Conservation (phyloP, 2,797 vertebrate genomes). For the Gastrophryne carolinensis region DNA sequence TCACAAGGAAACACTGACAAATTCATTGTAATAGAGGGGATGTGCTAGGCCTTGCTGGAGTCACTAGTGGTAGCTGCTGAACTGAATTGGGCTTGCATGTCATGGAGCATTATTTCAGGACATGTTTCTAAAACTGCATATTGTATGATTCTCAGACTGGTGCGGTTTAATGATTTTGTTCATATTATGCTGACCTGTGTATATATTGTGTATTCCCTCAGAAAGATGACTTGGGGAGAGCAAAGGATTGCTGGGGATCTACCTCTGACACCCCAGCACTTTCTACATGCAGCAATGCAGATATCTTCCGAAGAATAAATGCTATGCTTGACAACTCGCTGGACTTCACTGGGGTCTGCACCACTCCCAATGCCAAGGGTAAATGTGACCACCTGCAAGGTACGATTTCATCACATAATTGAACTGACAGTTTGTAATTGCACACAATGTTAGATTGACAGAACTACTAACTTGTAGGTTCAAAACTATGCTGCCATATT, state of each 20-base stretch:
- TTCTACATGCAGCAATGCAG: constrained; percentile 94
- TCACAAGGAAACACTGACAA: too few species aligned
- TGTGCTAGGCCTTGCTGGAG: too few species aligned
- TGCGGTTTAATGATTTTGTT: too few species aligned
- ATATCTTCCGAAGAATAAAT: constrained; percentile 94
- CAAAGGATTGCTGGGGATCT: constrained; percentile 79
- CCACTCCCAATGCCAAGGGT: constrained; percentile 81
- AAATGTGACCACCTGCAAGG: constrained; percentile 80
- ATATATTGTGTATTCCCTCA: constrained; percentile 47
- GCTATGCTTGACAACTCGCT: constrained; percentile 93
- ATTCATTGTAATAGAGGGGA: too few species aligned
- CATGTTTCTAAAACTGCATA: neutral
- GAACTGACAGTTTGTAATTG: too few species aligned
- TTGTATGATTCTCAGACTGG: too few species aligned
- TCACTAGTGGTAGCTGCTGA: too few species aligned
- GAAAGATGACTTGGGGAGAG: constrained; percentile 75
- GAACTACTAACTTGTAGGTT: too few species aligned
- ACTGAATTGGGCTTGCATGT: constrained; percentile 39
- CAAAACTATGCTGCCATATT: too few species aligned
- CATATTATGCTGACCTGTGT: too few species aligned
- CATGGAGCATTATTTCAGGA: neutral
- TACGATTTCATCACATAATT: constrained; percentile 62
- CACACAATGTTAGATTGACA: too few species aligned
- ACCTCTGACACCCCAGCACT: constrained; percentile 79
- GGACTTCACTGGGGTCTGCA: constrained; percentile 93